These are phyloP conservation scores for Drosophila imparisetae DNA, from an alignment of 2,888 invertebrate species.

Conservation along the genomic window DNA sequence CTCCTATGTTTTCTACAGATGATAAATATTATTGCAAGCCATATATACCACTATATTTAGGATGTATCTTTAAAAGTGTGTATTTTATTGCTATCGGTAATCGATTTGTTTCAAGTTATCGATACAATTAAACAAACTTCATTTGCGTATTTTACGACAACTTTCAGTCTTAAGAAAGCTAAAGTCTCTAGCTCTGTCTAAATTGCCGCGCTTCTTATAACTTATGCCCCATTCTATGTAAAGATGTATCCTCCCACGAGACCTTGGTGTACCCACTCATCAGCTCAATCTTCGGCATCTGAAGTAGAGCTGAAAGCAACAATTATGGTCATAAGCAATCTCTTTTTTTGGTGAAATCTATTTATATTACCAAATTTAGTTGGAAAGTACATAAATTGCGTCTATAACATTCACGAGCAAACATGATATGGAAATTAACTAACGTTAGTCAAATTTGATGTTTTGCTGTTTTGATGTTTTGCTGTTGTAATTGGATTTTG, in stretches of 20 bases:
- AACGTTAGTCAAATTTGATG: constrained; percentile 12
- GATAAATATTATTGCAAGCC: neutral
- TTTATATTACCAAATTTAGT: neutral
- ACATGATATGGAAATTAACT: neutral
- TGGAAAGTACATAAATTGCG: constrained; percentile 25
- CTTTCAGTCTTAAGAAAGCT: neutral
- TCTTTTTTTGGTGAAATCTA: constrained; percentile 17
- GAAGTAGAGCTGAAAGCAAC: neutral
- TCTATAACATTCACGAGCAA: constrained; percentile 23
- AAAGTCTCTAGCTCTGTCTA: neutral
- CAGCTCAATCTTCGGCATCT: neutral
- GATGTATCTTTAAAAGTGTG: neutral
- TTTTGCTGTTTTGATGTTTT: constrained; percentile 11
- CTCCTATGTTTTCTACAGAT: too few relatives aligned
- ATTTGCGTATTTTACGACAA: neutral
- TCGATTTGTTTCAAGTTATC: neutral
- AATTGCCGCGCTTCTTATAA: neutral
- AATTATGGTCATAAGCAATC: neutral
- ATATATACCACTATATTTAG: neutral
- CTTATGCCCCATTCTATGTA: neutral
- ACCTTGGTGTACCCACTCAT: neutral
- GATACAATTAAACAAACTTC: neutral
- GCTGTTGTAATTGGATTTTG: constrained; percentile 20
- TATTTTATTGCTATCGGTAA: neutral
- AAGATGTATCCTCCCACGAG: neutral